Evolutionary conservation across 1,140 invertebrate genomes (phyloP).

Genomic region (Orius insidiosus): DNA sequence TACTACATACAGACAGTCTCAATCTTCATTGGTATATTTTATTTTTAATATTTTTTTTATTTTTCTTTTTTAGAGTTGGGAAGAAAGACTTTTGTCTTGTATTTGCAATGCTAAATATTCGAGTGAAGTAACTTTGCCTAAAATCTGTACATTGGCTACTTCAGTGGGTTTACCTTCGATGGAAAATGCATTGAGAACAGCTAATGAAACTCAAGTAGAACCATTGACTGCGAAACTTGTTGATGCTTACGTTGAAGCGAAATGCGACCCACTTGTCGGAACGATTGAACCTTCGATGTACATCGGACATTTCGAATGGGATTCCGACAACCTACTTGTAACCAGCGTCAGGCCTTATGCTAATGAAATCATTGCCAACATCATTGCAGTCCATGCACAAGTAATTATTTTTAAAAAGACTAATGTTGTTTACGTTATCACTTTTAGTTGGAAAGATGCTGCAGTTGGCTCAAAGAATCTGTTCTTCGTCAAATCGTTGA

Average conservation of each 20-base stretch:
- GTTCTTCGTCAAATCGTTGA: constrained; percentile 75
- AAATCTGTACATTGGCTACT: neutral
- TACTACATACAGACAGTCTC: constrained; percentile 7
- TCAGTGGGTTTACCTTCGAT: constrained; percentile 49
- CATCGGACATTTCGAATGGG: constrained; percentile 71
- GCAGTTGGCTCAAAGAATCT: constrained; percentile 46
- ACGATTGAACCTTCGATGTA: constrained; percentile 94
- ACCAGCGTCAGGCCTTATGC: constrained; percentile 72
- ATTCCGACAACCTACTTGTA: constrained; percentile 44
- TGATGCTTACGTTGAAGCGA: constrained; percentile 76
- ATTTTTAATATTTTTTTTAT: too few species aligned
- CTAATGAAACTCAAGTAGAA: constrained; percentile 23
- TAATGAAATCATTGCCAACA: constrained; percentile 80
- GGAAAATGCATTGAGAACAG: constrained; percentile 36
- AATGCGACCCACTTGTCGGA: constrained; percentile 80
- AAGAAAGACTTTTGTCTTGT: constrained; percentile 65
- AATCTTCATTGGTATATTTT: constrained; percentile 10
- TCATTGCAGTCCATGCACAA: constrained; percentile 84
- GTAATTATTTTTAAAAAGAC: constrained; percentile 29
- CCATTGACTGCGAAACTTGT: constrained; percentile 34
- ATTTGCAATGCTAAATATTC: constrained; percentile 82
- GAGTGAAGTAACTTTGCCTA: constrained; percentile 40
- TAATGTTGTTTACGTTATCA: neutral
- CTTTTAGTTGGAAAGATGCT: constrained; percentile 13
- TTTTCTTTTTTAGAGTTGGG: constrained; percentile 51